phyloP scores from a whole-genome alignment of 1,140 invertebrate species.

The Heliothis virescens region DNA sequence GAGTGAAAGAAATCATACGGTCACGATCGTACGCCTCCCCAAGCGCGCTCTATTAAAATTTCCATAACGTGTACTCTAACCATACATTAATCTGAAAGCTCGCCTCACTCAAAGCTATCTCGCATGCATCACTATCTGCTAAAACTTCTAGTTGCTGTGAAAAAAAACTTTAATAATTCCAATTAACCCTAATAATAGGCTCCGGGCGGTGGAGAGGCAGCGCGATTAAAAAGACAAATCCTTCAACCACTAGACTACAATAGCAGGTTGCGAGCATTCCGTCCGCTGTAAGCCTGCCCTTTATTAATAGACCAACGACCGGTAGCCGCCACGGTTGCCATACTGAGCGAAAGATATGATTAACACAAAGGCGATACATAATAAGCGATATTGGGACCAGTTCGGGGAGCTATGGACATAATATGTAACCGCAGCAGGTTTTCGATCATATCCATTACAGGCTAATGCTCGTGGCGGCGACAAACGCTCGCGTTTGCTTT shows the following conservation, averaged over 20 bases:
- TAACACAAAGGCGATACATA: slow-evolving; percentile 83
- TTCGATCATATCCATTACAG: slow-evolving; percentile 73
- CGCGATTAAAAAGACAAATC: slow-evolving; percentile 86
- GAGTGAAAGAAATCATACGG: slow-evolving; percentile 24
- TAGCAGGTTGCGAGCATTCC: slow-evolving; percentile 80
- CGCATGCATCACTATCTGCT: slow-evolving; percentile 71
- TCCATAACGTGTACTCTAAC: slow-evolving; percentile 70
- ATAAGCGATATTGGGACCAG: slow-evolving; percentile 83
- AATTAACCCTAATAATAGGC: slow-evolving; percentile 86
- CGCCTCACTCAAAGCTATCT: slow-evolving; percentile 68
- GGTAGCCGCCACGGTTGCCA: slow-evolving; percentile 76
- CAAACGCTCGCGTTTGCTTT: slow-evolving; percentile 59
- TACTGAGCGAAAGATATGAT: slow-evolving; percentile 83
- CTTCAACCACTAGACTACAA: slow-evolving; percentile 82
- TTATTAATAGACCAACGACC: slow-evolving; percentile 84
- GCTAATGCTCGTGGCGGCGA: slow-evolving; percentile 54
- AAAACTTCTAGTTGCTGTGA: slow-evolving; percentile 72
- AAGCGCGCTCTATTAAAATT: slow-evolving; percentile 68
- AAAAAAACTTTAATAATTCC: slow-evolving; percentile 84
- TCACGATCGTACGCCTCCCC: slow-evolving; percentile 36
- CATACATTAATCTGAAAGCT: slow-evolving; percentile 79
- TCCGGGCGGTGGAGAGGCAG: slow-evolving; percentile 73
- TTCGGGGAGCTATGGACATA: slow-evolving; percentile 75
- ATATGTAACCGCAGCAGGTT: slow-evolving; percentile 77
- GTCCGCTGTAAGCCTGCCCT: slow-evolving; percentile 66